phyloP scores from a whole-genome alignment of 2,797 vertebrate species.

The Amazona finschi region DNA sequence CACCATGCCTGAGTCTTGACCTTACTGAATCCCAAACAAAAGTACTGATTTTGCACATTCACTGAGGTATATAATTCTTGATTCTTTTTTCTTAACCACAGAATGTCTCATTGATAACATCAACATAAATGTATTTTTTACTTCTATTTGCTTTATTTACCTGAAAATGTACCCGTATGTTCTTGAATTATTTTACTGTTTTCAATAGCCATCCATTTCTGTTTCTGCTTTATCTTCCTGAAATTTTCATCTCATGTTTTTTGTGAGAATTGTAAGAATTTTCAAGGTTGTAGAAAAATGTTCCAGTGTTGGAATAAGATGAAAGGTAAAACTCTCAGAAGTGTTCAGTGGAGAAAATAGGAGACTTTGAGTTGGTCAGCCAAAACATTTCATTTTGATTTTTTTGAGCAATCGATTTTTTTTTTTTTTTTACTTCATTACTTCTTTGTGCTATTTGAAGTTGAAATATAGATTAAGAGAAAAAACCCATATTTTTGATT shows the following conservation, averaged over 20 bases:
- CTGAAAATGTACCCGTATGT: not conserved
- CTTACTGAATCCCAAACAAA: not conserved
- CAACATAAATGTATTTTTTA: not conserved
- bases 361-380: not conserved
- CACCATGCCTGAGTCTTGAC: not conserved
- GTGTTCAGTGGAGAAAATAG: not conserved
- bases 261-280: not conserved
- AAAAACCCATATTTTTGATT: fast-evolving
- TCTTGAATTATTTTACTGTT: not conserved
- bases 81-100: not conserved
- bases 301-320: not conserved
- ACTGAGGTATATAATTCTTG: not conserved
- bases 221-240: not conserved
- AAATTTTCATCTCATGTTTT: not conserved
- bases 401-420: not conserved
- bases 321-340: not conserved
- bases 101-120: not conserved
- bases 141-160: not conserved
- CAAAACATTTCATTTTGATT: not conserved
- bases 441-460: not conserved
- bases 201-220: not conserved
- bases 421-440: not conserved
- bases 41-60: not conserved
- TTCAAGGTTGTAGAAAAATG: not conserved
- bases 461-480: not conserved